Conservation (phyloP, 2,797 vertebrate species). For the Poeciliopsis infans region DNA sequence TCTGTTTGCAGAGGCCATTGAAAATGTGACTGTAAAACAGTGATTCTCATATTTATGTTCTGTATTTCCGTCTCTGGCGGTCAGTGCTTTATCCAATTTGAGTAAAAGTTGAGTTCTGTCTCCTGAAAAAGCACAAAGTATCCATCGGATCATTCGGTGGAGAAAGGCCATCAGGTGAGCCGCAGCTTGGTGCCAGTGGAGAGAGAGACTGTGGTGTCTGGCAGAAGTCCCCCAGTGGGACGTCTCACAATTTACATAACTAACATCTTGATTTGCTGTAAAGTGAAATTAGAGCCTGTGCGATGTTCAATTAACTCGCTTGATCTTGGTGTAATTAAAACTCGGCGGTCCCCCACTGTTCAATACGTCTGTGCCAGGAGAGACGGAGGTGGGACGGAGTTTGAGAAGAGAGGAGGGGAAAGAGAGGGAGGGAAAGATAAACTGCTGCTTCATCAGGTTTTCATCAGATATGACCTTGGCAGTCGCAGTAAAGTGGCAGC, state of each 20-base stretch:
- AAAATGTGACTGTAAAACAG: not conserved
- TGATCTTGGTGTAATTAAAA: slow-evolving; percentile 80
- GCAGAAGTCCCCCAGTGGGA: slow-evolving; percentile 66
- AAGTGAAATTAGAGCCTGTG: slow-evolving; percentile 75
- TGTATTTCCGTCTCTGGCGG: not conserved
- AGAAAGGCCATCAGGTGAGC: slow-evolving; percentile 56
- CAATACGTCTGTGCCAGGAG: slow-evolving; percentile 69
- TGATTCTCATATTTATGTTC: not conserved
- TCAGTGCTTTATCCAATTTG: not conserved
- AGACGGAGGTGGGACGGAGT: slow-evolving; percentile 1
- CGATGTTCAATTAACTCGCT: slow-evolving; percentile 79
- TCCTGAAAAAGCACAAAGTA: slow-evolving; percentile 27
- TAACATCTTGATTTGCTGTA: slow-evolving; percentile 82
- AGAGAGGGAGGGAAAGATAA: slow-evolving; percentile 53
- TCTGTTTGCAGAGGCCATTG: not conserved
- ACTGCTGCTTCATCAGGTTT: slow-evolving; percentile 82
- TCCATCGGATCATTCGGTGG: slow-evolving; percentile 22
- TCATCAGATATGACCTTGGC: slow-evolving; percentile 83
- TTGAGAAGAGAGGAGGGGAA: not conserved
- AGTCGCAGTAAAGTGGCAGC: slow-evolving; percentile 57
- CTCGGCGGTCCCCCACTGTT: slow-evolving; percentile 72
- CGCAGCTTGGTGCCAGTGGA: slow-evolving; percentile 49
- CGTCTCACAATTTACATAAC: slow-evolving; percentile 73
- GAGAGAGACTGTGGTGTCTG: slow-evolving; percentile 68
- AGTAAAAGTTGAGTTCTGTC: slow-evolving; percentile 2